phyloP scores from a whole-genome alignment of 2,888 invertebrate species.

The Oscheius sp. region DNA sequence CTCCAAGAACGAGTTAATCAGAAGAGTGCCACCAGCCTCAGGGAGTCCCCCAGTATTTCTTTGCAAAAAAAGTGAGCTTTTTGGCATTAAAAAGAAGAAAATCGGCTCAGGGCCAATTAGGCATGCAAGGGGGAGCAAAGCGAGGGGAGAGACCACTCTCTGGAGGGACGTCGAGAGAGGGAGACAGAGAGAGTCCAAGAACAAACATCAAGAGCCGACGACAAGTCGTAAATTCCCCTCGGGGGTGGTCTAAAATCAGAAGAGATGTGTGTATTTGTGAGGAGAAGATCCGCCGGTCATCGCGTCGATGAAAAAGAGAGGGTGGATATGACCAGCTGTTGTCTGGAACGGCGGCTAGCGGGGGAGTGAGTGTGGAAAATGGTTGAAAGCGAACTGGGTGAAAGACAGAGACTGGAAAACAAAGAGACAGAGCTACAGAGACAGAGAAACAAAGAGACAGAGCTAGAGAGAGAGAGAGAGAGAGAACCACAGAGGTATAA shows the following conservation, averaged over 20 bases:
- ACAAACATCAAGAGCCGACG: constrained; percentile 19
- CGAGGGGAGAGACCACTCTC: background rate
- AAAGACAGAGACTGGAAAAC: too few species aligned
- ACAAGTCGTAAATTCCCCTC: constrained; percentile 14
- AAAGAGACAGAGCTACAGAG: too few species aligned
- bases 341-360: too few species aligned
- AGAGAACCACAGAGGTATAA: too few species aligned
- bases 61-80: too few species aligned
- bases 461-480: too few species aligned
- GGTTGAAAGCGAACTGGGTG: too few species aligned
- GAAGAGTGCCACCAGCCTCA: background rate
- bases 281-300: background rate
- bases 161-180: background rate
- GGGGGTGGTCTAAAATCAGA: background rate
- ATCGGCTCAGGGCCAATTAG: constrained; percentile 20
- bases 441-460: too few species aligned
- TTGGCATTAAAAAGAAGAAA: background rate
- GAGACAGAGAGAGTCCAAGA: constrained; percentile 6
- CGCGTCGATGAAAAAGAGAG: background rate
- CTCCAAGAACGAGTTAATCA: background rate
- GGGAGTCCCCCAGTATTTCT: too few species aligned
- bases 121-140: constrained; percentile 21
- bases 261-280: background rate
- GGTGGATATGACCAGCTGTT: background rate
- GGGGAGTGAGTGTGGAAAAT: too few species aligned